Base-by-base conservation (phyloP, 2,113 vertebrate genomes). In the Cacatua alba region DNA sequence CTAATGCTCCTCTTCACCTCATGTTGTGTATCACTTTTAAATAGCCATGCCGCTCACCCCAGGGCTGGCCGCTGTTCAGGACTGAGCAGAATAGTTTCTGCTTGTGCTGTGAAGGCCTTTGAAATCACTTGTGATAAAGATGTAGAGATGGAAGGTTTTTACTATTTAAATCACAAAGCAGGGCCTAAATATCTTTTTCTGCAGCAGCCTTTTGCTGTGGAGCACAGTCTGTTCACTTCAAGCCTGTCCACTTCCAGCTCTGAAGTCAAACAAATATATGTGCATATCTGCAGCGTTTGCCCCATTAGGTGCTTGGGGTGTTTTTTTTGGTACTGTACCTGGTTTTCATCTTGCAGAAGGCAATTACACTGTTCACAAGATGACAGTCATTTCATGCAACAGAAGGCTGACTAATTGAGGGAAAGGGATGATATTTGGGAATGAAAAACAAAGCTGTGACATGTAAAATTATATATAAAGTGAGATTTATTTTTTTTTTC, bases 11-110 rank as follows among this genome's bases (percentile, higher is more conserved):
- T 94, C 81, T 97, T 95, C 79, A 96, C 83, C 92, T 89, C 67
- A 3, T 70, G 86, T 67, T 86, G 92, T 96, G 94, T 95, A 97
- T 95, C 90, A 93, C 91, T 95, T 96, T 91, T 93, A 94, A 96
- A 94, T 93, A 84, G 86, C 90, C 13, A 2, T 68, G 57, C 77
- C 0, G 6, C 86, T 88, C 80, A 94, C 88, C 92, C 92, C 65
- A 5, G 86, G 88, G 90, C 88, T 96, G 94, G 95, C 95, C 3
- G 13, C 95, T 0, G 49, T 53, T 96, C 90, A 95, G 96, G 65
- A 68, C 62, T 48, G 60, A 92, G 90, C 80, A 81, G 72, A 64
- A 57, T 2, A 46, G 65, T 81, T 94, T 83, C 79, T 94, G 24
- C 83, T 76, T 84, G 17, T 86, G 81, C 64, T 43, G 4, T 0